Base-by-base conservation (phyloP, 2,888 invertebrate species). In the Orthosia incerta region DNA sequence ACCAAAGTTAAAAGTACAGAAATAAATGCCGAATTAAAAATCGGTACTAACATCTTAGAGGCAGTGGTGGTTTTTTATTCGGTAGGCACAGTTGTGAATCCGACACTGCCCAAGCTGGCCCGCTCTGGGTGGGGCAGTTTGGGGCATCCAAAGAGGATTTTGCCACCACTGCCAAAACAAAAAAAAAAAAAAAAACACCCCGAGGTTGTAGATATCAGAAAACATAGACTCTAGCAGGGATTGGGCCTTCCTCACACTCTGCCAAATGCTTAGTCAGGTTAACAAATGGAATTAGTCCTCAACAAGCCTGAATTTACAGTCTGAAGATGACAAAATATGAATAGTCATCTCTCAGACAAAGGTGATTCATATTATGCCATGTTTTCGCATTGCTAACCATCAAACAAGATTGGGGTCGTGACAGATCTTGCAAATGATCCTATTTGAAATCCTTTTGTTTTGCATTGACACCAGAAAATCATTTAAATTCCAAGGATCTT, bases 331-430 rank as follows among this genome's bases (percentile, higher is more conserved):
- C 23, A 39, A 59, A 63, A 53, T 31, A 63, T 66, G n/a, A 71
- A 78, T 77, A 77, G 62, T 61, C 18, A 77, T 78, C 23, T 16
- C 0, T 4, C 15, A 71, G 71, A 71, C 71, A 51, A 55, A 31
- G 45, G 39, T 53, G 45, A 61, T 63, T 63, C 48, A 48, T 59
- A 53, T 53, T 55, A 50, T 26, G 62, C 57, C 39, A 71, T 20
- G 51, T 39, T 69, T 74, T 66, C 59, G 59, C 23, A 20, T 46
- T 56, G 50, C 67, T 51, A n/a, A 51, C 31, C 26, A 61, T 76
- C 50, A 20, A 45, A 57, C 13, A 20, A 55, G 26, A 57, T 63
- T 48, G 39, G 39, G 26, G 20, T 57, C 48, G 62, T 78, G 62
- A 53, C 62, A 39, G 48, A 12, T 48, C 15, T 71, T 50, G 26